phyloP scores from a whole-genome alignment of 1,140 invertebrate species.

The Drosophila biarmipes region DNA sequence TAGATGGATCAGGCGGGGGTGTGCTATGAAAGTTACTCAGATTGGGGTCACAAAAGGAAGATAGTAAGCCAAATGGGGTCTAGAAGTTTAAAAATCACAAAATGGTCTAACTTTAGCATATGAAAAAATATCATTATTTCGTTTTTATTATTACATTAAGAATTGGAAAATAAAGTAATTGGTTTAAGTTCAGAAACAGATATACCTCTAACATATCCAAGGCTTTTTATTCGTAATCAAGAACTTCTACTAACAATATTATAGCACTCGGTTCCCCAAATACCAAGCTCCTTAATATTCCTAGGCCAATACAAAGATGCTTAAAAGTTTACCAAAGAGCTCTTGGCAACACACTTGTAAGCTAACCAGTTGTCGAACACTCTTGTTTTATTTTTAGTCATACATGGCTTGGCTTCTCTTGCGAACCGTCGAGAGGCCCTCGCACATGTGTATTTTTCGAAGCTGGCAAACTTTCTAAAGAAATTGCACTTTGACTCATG shows the following conservation, averaged over 20 bases:
- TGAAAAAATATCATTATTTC: no score
- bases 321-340: neutral
- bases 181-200: no score
- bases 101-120: no score
- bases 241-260: no score
- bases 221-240: no score
- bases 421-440: slow-evolving; percentile 31
- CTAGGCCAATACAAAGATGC: neutral
- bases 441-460: slow-evolving; percentile 23
- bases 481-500: slow-evolving; percentile 77
- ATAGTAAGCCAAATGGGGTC: no score
- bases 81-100: no score
- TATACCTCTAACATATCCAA: no score
- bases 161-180: no score
- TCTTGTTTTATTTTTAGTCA: neutral
- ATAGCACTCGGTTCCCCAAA: no score
- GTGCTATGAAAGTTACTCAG: slow-evolving; percentile 2
- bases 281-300: no score
- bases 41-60: neutral
- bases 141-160: no score
- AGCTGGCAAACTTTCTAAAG: slow-evolving; percentile 62
- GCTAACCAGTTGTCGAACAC: neutral
- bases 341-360: neutral
- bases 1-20: slow-evolving; percentile 13
- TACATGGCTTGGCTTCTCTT: neutral